Conservation (phyloP, 2,797 vertebrate species). For the Percopsis omiscomaycus region DNA sequence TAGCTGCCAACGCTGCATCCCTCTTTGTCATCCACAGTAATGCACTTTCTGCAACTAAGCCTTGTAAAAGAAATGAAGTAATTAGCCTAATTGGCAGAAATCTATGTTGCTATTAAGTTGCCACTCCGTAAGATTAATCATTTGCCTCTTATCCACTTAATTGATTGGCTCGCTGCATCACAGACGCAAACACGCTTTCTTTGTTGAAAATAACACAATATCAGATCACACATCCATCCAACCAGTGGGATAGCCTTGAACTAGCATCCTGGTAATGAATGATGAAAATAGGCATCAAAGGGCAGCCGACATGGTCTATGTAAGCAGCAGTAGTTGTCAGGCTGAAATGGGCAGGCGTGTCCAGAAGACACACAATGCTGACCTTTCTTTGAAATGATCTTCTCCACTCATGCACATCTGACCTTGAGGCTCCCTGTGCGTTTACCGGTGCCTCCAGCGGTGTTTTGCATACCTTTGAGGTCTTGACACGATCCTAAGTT, state of each 20-base stretch:
- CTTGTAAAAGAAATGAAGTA: constrained; percentile 64
- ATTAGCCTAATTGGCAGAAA: constrained; percentile 71
- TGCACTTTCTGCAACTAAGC: constrained; percentile 47
- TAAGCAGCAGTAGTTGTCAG: background rate
- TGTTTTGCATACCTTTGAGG: constrained; percentile 13
- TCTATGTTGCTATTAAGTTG: constrained; percentile 68
- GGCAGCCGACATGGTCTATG: too few relatives aligned
- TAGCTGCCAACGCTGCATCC: constrained; percentile 20
- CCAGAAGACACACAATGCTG: too few relatives aligned
- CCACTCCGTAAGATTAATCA: constrained; percentile 60
- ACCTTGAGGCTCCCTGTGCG: background rate
- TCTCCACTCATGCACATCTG: background rate
- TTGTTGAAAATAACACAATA: constrained; percentile 17
- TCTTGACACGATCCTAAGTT: background rate
- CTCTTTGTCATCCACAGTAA: constrained; percentile 31
- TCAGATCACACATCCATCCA: background rate
- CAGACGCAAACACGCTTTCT: constrained; percentile 24
- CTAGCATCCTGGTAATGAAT: too few relatives aligned
- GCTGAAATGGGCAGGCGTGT: too few relatives aligned
- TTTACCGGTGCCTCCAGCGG: background rate
- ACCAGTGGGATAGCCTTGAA: too few relatives aligned
- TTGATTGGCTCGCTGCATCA: constrained; percentile 49
- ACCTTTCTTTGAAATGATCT: too few relatives aligned
- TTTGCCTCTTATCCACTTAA: constrained; percentile 60
- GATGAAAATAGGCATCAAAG: too few relatives aligned